These are phyloP conservation scores for Sebastes diaconus DNA, from an alignment of 2,797 vertebrate species.

Conservation along the genomic window DNA sequence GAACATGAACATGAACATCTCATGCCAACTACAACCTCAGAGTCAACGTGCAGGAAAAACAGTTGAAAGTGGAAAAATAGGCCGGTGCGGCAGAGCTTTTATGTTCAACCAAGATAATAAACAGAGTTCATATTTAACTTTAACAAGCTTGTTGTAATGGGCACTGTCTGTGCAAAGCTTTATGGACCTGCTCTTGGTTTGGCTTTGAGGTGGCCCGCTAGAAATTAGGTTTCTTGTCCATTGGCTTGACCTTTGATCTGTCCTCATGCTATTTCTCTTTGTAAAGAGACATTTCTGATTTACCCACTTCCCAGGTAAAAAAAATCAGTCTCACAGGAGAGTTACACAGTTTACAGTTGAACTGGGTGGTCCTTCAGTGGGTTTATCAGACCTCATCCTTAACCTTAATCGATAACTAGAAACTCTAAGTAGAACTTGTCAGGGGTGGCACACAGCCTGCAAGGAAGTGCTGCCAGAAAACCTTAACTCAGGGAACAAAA, in stretches of 20 bases:
- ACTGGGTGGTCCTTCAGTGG: neutral
- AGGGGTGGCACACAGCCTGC: neutral
- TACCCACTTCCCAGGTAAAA: neutral
- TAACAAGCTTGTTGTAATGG: conserved; percentile 1
- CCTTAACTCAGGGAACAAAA: neutral
- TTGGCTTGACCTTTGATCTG: neutral
- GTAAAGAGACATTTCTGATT: neutral
- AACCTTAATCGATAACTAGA: neutral
- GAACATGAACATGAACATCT: neutral
- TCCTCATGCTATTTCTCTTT: neutral
- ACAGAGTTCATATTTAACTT: conserved; percentile 30
- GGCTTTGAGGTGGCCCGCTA: neutral
- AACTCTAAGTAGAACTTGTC: neutral
- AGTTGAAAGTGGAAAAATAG: neutral
- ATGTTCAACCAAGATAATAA: conserved; percentile 17
- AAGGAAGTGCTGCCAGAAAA: neutral
- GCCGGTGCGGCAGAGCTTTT: neutral
- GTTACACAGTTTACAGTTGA: neutral
- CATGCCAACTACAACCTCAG: neutral
- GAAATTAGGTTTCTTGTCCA: neutral
- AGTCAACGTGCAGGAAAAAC: neutral
- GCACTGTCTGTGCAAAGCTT: neutral
- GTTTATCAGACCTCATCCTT: neutral
- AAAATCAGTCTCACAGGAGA: neutral
- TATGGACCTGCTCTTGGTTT: neutral